phyloP scores from a whole-genome alignment of 2,113 vertebrate genomes.

The Propithecus coquereli region DNA sequence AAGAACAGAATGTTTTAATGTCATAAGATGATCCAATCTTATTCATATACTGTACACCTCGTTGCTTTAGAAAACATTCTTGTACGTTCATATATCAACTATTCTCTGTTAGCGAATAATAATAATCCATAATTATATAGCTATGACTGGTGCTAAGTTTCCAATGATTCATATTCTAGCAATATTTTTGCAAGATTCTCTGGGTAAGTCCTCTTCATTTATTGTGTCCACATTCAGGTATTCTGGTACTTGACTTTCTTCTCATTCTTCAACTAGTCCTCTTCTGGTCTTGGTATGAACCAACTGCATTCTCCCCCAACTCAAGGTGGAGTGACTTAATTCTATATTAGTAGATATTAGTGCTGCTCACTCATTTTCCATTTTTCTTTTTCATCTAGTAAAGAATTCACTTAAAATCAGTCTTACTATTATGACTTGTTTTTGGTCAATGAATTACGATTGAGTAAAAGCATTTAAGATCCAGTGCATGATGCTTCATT shows the following conservation, averaged over 20 bases:
- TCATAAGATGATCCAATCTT: background rate
- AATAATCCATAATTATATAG: background rate
- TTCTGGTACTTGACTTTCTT: background rate
- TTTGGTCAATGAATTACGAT: background rate
- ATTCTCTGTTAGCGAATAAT: background rate
- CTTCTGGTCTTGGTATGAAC: background rate
- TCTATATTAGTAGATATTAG: background rate
- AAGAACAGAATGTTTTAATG: constrained; percentile 9
- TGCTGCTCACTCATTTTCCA: background rate
- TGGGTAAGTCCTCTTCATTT: background rate
- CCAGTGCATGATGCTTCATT: background rate
- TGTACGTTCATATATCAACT: background rate
- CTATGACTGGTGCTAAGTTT: background rate
- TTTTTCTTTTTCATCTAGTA: background rate
- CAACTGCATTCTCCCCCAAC: background rate
- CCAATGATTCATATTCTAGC: background rate
- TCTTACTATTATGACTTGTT: background rate
- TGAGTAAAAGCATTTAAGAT: background rate
- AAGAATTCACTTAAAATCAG: background rate
- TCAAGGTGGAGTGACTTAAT: background rate
- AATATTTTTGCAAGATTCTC: background rate
- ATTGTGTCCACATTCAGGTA: background rate
- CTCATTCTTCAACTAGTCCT: no score
- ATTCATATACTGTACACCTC: background rate
- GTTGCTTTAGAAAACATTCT: background rate